These are phyloP conservation scores for Branchinecta lindahli DNA, from an alignment of 1,140 invertebrate species.

Conservation along the genomic window DNA sequence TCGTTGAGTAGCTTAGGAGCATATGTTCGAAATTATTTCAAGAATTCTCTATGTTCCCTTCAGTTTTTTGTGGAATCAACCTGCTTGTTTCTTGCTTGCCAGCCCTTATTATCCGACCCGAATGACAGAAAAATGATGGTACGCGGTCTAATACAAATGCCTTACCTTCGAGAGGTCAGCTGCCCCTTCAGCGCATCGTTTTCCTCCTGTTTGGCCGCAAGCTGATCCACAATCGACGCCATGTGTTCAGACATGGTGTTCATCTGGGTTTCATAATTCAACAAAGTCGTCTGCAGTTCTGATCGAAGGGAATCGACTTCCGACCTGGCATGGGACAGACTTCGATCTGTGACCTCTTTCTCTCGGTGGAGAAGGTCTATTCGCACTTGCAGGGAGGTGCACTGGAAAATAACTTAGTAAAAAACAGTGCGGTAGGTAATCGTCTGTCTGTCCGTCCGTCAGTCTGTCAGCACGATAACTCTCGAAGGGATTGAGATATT, in stretches of 20 bases:
- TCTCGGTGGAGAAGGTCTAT: background rate
- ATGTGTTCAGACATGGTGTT: constrained; percentile 2
- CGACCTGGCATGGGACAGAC: background rate
- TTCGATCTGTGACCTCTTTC: background rate
- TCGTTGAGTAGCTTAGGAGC: no score
- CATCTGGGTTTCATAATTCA: constrained; percentile 6
- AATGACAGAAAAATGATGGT: no score
- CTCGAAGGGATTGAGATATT: no score
- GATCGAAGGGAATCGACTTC: background rate
- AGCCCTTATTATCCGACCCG: no score
- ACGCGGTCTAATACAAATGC: no score
- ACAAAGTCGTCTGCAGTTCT: background rate
- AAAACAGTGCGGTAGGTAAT: no score
- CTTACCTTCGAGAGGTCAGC: background rate
- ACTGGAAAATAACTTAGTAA: background rate
- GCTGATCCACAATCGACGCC: background rate
- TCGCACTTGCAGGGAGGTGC: background rate
- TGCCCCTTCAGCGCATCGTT: background rate
- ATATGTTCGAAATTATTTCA: no score
- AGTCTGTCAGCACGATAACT: no score
- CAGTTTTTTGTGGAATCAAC: no score
- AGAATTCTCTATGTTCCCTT: no score
- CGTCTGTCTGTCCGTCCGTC: no score
- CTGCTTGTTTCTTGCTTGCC: no score
- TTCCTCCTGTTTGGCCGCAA: background rate